Conservation (phyloP, 2,113 vertebrate genomes). For the Oncorhynchus mykiss region DNA sequence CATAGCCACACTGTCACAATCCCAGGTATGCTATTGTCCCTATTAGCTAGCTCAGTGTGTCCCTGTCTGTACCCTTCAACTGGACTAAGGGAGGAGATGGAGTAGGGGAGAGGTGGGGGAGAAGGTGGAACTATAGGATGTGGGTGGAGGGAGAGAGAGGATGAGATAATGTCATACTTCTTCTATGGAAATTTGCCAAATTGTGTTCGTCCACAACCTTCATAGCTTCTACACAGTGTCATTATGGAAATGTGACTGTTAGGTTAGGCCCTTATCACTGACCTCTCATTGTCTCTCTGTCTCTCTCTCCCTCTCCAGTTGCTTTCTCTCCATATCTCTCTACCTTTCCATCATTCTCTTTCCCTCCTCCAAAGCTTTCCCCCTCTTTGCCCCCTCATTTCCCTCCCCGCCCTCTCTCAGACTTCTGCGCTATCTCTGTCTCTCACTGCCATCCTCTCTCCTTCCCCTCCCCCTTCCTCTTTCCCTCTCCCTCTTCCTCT, state of each 20-base stretch:
- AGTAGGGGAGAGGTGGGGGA: background rate
- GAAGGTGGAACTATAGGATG: background rate
- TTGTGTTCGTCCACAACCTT: conserved; percentile 36
- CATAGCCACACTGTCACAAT: too few relatives aligned
- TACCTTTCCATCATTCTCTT: background rate
- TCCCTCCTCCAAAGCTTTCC: background rate
- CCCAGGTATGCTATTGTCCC: too few relatives aligned
- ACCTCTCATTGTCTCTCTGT: background rate
- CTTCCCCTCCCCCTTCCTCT: too few relatives aligned
- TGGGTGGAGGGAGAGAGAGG: too few relatives aligned
- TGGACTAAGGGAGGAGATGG: conserved; percentile 3
- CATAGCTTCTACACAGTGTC: conserved; percentile 34
- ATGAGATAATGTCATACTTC: conserved; percentile 33
- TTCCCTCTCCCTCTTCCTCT: background rate
- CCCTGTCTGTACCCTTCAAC: conserved; percentile 19
- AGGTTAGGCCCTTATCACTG: conserved; percentile 20
- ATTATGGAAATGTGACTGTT: conserved; percentile 23
- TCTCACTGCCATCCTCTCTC: conserved; percentile 1
- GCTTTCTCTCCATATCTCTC: background rate
- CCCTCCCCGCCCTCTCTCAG: background rate
- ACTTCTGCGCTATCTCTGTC: too few relatives aligned
- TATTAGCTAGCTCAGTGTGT: conserved; percentile 4
- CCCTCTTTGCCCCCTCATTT: background rate
- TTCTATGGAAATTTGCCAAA: conserved; percentile 33
- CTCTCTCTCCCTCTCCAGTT: background rate